Conservation (phyloP, 2,888 invertebrate species). For the Bellardia pandia region DNA sequence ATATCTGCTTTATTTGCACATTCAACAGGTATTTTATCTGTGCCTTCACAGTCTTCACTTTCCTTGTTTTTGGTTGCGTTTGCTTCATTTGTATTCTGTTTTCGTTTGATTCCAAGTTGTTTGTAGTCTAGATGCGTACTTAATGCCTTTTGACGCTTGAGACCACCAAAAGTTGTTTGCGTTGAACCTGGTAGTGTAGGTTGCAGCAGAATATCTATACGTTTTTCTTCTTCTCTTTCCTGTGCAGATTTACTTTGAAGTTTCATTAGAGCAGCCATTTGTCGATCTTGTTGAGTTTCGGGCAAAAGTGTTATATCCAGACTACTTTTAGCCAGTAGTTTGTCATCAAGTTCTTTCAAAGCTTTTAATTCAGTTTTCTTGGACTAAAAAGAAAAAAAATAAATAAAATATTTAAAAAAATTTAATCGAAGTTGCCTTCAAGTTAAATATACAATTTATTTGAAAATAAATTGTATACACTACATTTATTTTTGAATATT, state of each 20-base stretch:
- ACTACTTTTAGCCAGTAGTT: conserved; percentile 90
- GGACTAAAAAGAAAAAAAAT: conserved; percentile 85
- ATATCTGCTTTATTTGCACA: neutral
- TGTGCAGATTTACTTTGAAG: conserved; percentile 88
- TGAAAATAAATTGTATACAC: no score
- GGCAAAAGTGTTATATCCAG: conserved; percentile 91
- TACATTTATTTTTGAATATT: no score
- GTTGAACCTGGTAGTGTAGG: conserved; percentile 86
- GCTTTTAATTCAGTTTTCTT: conserved; percentile 91
- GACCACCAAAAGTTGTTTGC: conserved; percentile 85
- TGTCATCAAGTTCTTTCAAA: conserved; percentile 88
- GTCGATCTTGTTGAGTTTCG: conserved; percentile 92
- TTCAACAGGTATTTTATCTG: neutral
- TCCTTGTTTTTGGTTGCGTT: neutral
- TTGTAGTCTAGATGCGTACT: conserved; percentile 78
- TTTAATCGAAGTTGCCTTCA: no score
- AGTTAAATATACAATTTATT: no score
- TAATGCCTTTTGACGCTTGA: conserved; percentile 86
- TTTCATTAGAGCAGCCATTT: conserved; percentile 90
- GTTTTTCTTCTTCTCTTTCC: conserved; percentile 85
- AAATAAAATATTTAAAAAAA: no score
- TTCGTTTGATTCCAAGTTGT: conserved; percentile 82
- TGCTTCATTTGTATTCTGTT: conserved; percentile 44
- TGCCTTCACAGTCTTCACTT: neutral
- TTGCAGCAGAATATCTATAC: conserved; percentile 85